Evolutionary conservation across 2,888 invertebrate genomes (phyloP).

Genomic region (Nycteola revayana): DNA sequence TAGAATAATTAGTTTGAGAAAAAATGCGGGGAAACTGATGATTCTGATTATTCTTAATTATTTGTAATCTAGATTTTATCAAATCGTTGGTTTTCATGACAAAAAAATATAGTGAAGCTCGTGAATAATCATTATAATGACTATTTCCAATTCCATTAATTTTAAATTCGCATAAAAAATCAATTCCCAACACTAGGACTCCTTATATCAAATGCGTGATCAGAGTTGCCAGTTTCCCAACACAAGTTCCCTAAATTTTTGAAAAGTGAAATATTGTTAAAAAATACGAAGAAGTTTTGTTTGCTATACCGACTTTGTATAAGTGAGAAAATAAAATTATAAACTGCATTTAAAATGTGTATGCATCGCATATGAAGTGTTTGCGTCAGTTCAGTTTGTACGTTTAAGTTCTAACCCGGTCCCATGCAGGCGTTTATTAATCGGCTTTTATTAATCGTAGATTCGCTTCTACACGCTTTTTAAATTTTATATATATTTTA

Average conservation of each 20-base stretch:
- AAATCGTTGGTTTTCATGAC: background rate
- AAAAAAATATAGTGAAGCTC: background rate
- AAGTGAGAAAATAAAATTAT: slow-evolving; percentile 24
- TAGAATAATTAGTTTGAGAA: slow-evolving; percentile 19
- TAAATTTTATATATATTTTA: slow-evolving; percentile 54
- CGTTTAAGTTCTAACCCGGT: slow-evolving; percentile 62
- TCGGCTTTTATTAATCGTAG: slow-evolving; percentile 56
- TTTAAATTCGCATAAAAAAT: background rate
- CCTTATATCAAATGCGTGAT: background rate
- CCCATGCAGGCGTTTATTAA: slow-evolving; percentile 64
- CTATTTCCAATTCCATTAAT: no score
- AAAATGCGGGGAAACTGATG: slow-evolving; percentile 22
- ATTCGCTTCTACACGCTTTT: slow-evolving; percentile 57
- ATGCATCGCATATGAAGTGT: slow-evolving; percentile 24
- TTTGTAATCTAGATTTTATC: background rate
- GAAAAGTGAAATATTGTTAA: slow-evolving; percentile 19
- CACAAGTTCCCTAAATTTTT: slow-evolving; percentile 9
- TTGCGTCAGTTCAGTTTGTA: slow-evolving; percentile 50
- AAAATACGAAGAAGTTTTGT: slow-evolving; percentile 11
- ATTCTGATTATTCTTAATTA: background rate
- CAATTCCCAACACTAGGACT: background rate
- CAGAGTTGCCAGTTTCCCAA: slow-evolving; percentile 12
- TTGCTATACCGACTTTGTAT: slow-evolving; percentile 16
- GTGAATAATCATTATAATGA: background rate
- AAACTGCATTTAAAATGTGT: slow-evolving; percentile 22